Conservation (phyloP, 2,797 vertebrate species). For the Fringilla coelebs region DNA sequence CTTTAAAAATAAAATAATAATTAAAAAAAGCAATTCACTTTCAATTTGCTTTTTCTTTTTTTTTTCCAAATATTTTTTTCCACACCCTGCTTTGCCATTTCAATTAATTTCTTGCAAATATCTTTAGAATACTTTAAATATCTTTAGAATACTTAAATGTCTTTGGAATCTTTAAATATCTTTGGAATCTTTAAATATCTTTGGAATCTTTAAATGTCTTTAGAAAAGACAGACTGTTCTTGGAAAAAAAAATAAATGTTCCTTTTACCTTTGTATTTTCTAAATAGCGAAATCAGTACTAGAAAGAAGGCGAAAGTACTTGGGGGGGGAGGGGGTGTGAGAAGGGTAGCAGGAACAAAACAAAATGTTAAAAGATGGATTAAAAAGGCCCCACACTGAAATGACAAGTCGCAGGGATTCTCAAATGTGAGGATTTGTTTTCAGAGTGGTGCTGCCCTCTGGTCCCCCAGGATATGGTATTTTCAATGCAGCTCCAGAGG, state of each 20-base stretch:
- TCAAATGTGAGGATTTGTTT: conserved; percentile 8
- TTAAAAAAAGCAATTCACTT: background rate
- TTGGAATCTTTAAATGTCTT: background rate
- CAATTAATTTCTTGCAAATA: background rate
- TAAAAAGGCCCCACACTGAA: background rate
- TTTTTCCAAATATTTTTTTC: background rate
- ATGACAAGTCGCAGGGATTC: background rate
- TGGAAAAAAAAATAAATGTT: background rate
- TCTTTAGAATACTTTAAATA: background rate
- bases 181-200: background rate
- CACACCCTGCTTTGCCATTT: background rate
- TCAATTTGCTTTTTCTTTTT: background rate
- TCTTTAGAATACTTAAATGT: too few relatives aligned
- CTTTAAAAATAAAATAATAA: background rate
- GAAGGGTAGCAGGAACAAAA: background rate
- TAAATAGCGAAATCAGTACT: background rate
- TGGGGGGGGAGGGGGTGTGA: background rate
- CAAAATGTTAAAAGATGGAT: background rate
- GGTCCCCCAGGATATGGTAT: background rate
- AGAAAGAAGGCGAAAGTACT: background rate
- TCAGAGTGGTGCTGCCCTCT: conserved; percentile 32
- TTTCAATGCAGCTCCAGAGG: conserved; percentile 31
- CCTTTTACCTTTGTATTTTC: background rate
- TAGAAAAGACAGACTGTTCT: background rate
- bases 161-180: too few relatives aligned